Evolutionary conservation across 2,888 invertebrate genomes (phyloP), one percentile per base, ranked within the genome.

Genomic region (Ennomos erosarius): DNA sequence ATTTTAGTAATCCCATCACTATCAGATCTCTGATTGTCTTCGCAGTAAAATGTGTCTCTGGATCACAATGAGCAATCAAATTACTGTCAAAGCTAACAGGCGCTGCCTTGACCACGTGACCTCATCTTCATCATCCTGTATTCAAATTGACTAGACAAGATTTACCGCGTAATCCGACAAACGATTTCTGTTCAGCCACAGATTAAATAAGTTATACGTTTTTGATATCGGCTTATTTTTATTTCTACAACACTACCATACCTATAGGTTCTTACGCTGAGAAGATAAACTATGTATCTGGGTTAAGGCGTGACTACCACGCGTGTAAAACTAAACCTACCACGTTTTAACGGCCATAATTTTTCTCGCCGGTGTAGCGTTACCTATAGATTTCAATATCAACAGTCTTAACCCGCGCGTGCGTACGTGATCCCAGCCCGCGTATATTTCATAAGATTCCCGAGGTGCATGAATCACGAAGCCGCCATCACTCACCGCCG

Each of bases 391-490:
- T 90, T 92, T 92, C 92, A 92, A 92, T 92, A 92, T 92, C 90
- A 91, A 91, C 92, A 91, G 87, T 87, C 85, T 87, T 90, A 88
- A 86, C 86, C 87, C 89, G 82, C 82, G 85, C 84, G 80, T 79
- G 82, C 76, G 88, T 87, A 91, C 92, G 91, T 92, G 92, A 88
- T 89, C 79, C 80, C 76, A 71, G 72, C 82, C 82, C 87, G 87
- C 91, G 86, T 90, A 92, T 92, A 92, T 92, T 92, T 92, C 92
- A 92, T 92, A 92, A 92, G 92, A 92, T 92, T 89, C 90, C 86
- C 88, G 88, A 90, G 91, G 89, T 90, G 89, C 91, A 92, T 92
- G 92, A 92, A 92, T 92, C 92, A 92, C 89, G 84, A 90, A 85
- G 80, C 79, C 86, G 87, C 92, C 82, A 93, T 93, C 92, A 90